Evolutionary conservation across 2,888 invertebrate species (phyloP).

Genomic region (Teleogryllus oceanicus): DNA sequence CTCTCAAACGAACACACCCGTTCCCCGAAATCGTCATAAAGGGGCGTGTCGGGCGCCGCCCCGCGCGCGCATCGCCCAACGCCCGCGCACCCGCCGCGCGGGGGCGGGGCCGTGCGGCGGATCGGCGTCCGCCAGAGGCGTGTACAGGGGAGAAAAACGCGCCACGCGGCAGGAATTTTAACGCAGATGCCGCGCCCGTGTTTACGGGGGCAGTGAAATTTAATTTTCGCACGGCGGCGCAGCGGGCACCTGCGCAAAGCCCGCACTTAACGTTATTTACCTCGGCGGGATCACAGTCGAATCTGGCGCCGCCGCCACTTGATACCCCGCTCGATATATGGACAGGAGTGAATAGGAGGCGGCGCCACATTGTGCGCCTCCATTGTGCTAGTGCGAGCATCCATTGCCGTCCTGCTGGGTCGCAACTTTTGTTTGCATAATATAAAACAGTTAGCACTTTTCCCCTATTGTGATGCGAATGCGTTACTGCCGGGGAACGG

Average conservation of each 20-base stretch:
- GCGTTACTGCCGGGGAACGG: constrained; percentile 32
- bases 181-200: background rate
- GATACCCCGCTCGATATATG: background rate
- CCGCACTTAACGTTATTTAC: constrained; percentile 1
- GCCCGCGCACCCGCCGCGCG: too few relatives aligned
- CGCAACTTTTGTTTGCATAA: constrained; percentile 38
- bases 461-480: constrained; percentile 34
- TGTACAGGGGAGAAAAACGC: background rate
- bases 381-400: background rate
- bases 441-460: constrained; percentile 37
- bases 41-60: too few relatives aligned
- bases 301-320: background rate
- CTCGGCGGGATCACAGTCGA: constrained; percentile 9
- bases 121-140: background rate
- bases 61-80: too few relatives aligned
- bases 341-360: constrained; percentile 7
- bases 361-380: background rate
- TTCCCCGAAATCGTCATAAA: too few relatives aligned
- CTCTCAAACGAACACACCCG: too few relatives aligned
- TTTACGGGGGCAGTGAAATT: background rate
- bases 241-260: constrained; percentile 4
- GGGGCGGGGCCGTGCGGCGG: too few relatives aligned
- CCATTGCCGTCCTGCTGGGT: constrained; percentile 24
- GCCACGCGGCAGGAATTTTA: background rate
- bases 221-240: background rate